phyloP scores from a whole-genome alignment of 2,113 vertebrate genomes.

The Spheniscus mendiculus region DNA sequence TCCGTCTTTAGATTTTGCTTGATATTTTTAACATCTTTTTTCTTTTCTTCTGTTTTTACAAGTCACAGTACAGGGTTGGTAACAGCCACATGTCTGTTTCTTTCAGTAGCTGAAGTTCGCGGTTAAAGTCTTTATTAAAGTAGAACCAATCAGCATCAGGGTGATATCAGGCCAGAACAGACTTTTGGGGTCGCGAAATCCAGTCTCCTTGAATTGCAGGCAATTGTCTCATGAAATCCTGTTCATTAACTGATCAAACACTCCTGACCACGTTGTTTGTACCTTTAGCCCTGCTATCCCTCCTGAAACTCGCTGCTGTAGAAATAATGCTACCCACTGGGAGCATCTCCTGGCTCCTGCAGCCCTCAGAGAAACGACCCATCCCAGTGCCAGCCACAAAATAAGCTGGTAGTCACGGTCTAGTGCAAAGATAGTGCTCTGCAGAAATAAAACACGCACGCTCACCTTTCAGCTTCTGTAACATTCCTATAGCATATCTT shows the following conservation, averaged over 20 bases:
- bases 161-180: not conserved
- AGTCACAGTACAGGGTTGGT: not conserved
- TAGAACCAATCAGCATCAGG: not conserved
- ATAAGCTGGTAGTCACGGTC: not conserved
- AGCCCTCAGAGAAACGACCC: not conserved
- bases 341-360: not conserved
- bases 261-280: not conserved
- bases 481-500: accelerated
- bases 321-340: not conserved
- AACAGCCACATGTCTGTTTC: not conserved
- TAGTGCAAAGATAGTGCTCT: not conserved
- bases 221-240: not conserved
- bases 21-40: slow-evolving; percentile 22
- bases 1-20: slow-evolving; percentile 11
- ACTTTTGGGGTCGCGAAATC: not conserved
- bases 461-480: not conserved
- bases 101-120: not conserved
- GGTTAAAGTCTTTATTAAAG: not conserved
- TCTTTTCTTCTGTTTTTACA: not conserved
- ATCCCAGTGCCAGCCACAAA: not conserved
- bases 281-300: not conserved
- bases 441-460: not conserved
- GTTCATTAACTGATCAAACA: not conserved
- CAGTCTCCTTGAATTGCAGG: not conserved
- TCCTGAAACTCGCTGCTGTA: not conserved